Conservation (phyloP, 1,140 invertebrate species). For the Geopemphigus sp. region DNA sequence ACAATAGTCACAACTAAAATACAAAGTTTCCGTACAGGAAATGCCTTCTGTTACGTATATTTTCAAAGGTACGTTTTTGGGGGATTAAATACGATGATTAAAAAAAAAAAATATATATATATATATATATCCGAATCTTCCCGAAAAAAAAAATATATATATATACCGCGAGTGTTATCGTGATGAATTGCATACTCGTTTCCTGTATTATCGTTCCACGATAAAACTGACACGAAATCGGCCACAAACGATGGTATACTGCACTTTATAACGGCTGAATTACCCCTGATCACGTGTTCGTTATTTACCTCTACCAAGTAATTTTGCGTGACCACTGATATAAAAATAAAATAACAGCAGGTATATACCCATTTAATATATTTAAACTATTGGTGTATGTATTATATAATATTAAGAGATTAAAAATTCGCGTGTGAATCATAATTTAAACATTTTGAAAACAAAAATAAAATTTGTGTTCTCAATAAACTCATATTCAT, state of each 20-base stretch:
- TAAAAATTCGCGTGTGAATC: slow-evolving; percentile 23
- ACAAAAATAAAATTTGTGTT: no score
- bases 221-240: slow-evolving; percentile 85
- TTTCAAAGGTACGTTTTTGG: slow-evolving; percentile 33
- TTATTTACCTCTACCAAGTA: slow-evolving; percentile 57
- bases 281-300: slow-evolving; percentile 88
- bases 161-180: slow-evolving; percentile 17
- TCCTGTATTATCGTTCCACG: slow-evolving; percentile 81
- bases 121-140: neutral
- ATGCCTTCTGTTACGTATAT: no score
- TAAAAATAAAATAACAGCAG: slow-evolving; percentile 32
- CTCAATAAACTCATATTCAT: no score
- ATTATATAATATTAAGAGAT: slow-evolving; percentile 35
- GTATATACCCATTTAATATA: neutral
- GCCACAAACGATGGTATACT: slow-evolving; percentile 89
- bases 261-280: slow-evolving; percentile 90
- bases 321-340: slow-evolving; percentile 50
- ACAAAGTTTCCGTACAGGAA: no score
- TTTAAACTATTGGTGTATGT: neutral
- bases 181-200: slow-evolving; percentile 55
- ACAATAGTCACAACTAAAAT: no score
- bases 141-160: neutral
- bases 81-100: no score
- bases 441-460: neutral
- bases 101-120: neutral